Percentiles rank a stretch among this genome's conserved stretches.
phyloP scores from a whole-genome alignment of 2,113 vertebrate species.

The Camelus bactrianus region DNA sequence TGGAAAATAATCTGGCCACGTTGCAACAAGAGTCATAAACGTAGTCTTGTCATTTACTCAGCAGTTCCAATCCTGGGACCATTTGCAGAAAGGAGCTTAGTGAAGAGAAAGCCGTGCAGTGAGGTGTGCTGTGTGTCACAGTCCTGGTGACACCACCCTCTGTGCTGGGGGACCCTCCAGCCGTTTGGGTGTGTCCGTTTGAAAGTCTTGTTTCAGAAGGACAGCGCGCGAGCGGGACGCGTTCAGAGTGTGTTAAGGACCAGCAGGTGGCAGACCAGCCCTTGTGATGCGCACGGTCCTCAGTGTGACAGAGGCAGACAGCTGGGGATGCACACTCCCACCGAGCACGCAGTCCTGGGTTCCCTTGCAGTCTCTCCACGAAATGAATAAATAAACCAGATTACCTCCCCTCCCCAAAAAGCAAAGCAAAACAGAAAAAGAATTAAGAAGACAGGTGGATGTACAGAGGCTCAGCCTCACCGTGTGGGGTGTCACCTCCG shows the following conservation, averaged over 20 bases:
- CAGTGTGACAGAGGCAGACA: too few species aligned
- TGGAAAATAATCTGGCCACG: background rate
- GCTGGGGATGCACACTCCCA: too few species aligned
- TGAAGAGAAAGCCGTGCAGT: too few species aligned
- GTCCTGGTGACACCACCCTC: too few species aligned
- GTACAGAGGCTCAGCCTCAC: fast-evolving
- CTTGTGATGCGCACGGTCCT: too few species aligned
- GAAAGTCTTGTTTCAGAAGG: background rate
- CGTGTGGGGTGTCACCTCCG: fast-evolving
- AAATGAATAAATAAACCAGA: too few species aligned
- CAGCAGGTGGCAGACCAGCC: background rate
- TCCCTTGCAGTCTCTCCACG: too few species aligned
- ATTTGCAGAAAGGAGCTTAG: background rate
- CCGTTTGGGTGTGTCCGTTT: background rate
- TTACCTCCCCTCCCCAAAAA: too few species aligned
- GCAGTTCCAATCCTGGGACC: background rate
- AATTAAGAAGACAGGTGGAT: background rate
- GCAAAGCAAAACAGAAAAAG: too few species aligned
- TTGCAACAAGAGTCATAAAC: background rate
- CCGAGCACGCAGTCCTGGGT: too few species aligned
- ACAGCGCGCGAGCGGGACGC: too few species aligned
- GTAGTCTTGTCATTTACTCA: fast-evolving
- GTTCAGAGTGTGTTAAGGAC: fast-evolving
- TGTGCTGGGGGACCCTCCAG: background rate
- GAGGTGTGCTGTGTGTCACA: fast-evolving